phyloP scores from a whole-genome alignment of 2,888 invertebrate species.

The Phortica magna region DNA sequence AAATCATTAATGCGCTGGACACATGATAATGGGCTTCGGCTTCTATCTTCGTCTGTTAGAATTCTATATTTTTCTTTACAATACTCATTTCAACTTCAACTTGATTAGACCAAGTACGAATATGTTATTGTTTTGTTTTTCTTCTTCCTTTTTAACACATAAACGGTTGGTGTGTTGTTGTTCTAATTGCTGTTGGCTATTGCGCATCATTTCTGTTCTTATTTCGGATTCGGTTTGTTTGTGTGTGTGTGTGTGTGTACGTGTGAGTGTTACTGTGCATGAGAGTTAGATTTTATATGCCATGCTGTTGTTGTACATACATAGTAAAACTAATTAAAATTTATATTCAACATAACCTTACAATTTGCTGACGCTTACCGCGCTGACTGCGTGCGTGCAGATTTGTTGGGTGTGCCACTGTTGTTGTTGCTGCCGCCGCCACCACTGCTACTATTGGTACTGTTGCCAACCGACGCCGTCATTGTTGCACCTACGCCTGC shows the following conservation, averaged over 20 bases:
- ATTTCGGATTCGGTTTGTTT: not conserved
- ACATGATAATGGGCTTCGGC: no score
- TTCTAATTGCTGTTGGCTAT: not conserved
- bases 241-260: not conserved
- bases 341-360: not conserved
- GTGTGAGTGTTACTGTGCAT: not conserved
- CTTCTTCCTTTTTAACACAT: not conserved
- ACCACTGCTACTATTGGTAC: not conserved
- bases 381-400: constrained; percentile 31
- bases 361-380: constrained; percentile 22
- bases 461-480: constrained; percentile 45
- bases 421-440: constrained; percentile 10
- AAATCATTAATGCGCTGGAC: no score
- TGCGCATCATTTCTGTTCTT: not conserved
- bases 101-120: no score
- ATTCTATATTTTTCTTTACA: no score
- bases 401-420: not conserved
- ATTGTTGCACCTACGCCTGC: constrained; percentile 49
- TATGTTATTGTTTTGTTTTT: no score
- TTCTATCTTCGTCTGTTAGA: no score
- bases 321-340: constrained; percentile 28
- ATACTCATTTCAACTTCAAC: no score
- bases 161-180: not conserved
- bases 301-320: constrained; percentile 14
- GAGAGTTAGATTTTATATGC: constrained; percentile 24